Conservation (phyloP, 2,113 vertebrate species). For the Nicator chloris region DNA sequence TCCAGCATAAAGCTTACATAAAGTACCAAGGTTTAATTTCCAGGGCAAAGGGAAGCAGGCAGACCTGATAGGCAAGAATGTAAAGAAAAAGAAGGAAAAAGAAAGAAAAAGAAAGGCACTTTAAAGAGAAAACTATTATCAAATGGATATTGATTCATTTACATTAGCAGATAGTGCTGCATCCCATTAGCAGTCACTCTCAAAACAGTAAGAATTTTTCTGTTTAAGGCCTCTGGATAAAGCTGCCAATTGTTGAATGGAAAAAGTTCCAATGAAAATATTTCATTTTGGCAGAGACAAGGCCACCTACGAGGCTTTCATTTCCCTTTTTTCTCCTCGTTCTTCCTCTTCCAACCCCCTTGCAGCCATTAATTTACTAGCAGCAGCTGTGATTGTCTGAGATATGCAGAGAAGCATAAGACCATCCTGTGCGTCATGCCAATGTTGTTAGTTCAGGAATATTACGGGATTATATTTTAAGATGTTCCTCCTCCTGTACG, state of each 20-base stretch:
- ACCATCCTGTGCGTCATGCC: background rate
- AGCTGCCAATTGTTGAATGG: conserved; percentile 23
- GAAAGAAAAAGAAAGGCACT: background rate
- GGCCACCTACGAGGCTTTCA: conserved; percentile 14
- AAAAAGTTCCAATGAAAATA: conserved; percentile 45
- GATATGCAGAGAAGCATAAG: background rate
- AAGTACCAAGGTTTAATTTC: conserved; percentile 1
- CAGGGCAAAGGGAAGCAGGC: background rate
- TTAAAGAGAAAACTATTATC: background rate
- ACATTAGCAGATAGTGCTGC: background rate
- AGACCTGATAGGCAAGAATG: background rate
- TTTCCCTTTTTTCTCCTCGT: background rate
- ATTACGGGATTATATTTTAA: conserved; percentile 14
- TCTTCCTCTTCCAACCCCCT: background rate
- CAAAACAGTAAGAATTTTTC: background rate
- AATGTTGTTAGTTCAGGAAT: conserved; percentile 32
- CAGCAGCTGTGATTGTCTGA: conserved; percentile 42
- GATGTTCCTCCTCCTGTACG: conserved; percentile 1
- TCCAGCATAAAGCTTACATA: background rate
- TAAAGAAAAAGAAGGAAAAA: background rate
- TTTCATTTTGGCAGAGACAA: conserved; percentile 24
- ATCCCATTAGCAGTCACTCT: background rate
- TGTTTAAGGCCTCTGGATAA: background rate
- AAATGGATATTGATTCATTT: background rate
- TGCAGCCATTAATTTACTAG: conserved; percentile 27